phyloP scores from a whole-genome alignment of 2,797 vertebrate species.

The Rallus crepitans region DNA sequence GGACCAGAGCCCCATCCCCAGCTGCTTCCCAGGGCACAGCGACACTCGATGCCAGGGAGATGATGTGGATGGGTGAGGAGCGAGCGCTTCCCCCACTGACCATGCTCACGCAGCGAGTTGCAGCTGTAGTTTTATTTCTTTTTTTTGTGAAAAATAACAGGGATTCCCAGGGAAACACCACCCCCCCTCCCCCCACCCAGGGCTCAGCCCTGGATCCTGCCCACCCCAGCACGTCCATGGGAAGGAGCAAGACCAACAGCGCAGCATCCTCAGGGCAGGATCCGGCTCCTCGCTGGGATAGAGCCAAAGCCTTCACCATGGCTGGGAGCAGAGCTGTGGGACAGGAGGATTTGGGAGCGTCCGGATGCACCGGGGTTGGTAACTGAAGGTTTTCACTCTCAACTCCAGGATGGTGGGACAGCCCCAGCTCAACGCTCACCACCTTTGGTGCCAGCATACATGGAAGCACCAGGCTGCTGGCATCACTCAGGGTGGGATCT shows the following conservation, averaged over 20 bases:
- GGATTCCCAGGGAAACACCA: slow-evolving; percentile 28
- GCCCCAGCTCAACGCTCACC: background rate
- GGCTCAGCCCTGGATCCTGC: slow-evolving; percentile 55
- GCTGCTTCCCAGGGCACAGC: accelerated
- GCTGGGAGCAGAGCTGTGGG: background rate
- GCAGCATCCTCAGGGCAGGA: background rate
- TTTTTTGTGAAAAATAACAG: slow-evolving; percentile 80
- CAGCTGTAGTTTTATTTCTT: slow-evolving; percentile 81
- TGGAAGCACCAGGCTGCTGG: accelerated
- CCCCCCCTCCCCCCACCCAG: slow-evolving; percentile 1
- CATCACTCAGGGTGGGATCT: background rate
- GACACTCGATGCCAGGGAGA: too few species aligned
- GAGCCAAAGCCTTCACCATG: accelerated
- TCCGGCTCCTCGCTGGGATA: background rate
- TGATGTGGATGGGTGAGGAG: background rate
- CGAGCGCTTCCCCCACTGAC: background rate
- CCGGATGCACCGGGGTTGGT: background rate
- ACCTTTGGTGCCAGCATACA: accelerated
- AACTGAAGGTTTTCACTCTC: background rate
- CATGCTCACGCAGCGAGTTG: slow-evolving; percentile 49
- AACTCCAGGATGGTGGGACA: background rate
- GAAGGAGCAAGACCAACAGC: slow-evolving; percentile 52
- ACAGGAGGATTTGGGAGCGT: background rate
- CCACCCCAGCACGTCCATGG: slow-evolving; percentile 26
- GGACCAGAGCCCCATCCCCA: accelerated